Base-by-base conservation (phyloP, 2,797 vertebrate species). In the Hydrocynus forskahlii region DNA sequence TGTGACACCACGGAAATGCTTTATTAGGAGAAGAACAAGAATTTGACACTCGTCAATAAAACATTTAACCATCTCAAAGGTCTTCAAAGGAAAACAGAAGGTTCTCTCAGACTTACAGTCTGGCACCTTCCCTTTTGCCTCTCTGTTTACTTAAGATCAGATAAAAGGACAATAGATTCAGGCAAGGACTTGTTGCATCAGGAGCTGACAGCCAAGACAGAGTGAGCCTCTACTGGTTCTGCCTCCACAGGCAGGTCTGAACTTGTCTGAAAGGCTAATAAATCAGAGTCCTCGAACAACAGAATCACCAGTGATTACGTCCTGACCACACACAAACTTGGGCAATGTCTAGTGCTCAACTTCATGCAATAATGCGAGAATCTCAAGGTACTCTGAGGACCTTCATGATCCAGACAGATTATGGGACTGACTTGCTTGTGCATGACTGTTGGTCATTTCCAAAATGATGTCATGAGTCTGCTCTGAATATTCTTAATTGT, bases 181-280 rank as follows among this genome's bases (percentile, higher is more conserved):
- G 62, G 78, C 4, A 7, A 38, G 62, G 76, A 74, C 74, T 66
- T 75, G 66, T 59, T 63, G 66, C 57, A 60, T 73, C 38, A 5
- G 16, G 16, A 66, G 63, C 63, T 48, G 74, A 79, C 52, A 75
- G 68, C n/a, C 52, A 10, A 29, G 16, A 45, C 52, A 66, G 14
- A 71, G 75, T 14, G 72, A 71, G 45, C 67, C 54, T 23, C 14
- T 67, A 54, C 69, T 75, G 73, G 78, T 29, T 57, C 75, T 71
- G 43, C 63, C 67, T 59, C 75, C 16, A 21, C 50, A 70, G 81
- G 62, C 86, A 84, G 75, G 86, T 57, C 82, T 64, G 71, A 59
- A 76, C 84, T 78, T 76, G 84, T 73, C 38, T 12, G 21, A 9
- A 76, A n/a, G 63, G 29, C 76, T 69, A 68, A 64, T 75, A 38